Evolutionary conservation across 2,113 vertebrate species (phyloP).

Genomic region (Sporophila hypoxantha): DNA sequence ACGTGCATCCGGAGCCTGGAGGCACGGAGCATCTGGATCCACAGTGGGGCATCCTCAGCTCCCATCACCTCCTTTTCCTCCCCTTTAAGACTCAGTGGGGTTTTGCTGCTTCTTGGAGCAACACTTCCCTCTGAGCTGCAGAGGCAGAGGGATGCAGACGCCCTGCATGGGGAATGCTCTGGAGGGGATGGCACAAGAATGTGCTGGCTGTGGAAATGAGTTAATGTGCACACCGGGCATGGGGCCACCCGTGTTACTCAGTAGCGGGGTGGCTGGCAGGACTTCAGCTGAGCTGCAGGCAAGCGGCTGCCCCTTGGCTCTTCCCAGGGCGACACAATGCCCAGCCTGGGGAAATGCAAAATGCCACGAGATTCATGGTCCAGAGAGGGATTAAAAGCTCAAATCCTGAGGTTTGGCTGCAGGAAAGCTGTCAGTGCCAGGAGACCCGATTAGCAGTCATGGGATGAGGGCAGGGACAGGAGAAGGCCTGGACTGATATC

Average conservation of each 20-base stretch:
- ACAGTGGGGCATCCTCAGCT: background rate
- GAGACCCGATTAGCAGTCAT: background rate
- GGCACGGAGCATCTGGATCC: background rate
- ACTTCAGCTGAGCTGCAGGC: background rate
- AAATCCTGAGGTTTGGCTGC: background rate
- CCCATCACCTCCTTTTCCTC: background rate
- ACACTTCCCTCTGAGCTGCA: background rate
- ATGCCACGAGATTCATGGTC: accelerated
- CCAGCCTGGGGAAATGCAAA: background rate
- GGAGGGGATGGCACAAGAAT: accelerated
- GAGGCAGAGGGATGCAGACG: background rate
- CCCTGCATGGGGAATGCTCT: accelerated
- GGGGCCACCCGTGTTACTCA: accelerated
- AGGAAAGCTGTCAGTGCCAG: background rate
- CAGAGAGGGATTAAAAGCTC: background rate
- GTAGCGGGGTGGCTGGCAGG: background rate
- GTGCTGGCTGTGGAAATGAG: background rate
- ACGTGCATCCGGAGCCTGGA: background rate
- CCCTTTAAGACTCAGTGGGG: background rate
- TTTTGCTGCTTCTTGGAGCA: background rate
- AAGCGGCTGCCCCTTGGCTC: background rate
- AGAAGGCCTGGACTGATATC: background rate
- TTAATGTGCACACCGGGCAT: background rate
- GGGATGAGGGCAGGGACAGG: background rate
- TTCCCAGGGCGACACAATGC: accelerated